A percentile compares a stretch with the other conserved stretches of the same genome.
phyloP scores from a whole-genome alignment of 2,888 invertebrate genomes.

The Ischnura elegans region DNA sequence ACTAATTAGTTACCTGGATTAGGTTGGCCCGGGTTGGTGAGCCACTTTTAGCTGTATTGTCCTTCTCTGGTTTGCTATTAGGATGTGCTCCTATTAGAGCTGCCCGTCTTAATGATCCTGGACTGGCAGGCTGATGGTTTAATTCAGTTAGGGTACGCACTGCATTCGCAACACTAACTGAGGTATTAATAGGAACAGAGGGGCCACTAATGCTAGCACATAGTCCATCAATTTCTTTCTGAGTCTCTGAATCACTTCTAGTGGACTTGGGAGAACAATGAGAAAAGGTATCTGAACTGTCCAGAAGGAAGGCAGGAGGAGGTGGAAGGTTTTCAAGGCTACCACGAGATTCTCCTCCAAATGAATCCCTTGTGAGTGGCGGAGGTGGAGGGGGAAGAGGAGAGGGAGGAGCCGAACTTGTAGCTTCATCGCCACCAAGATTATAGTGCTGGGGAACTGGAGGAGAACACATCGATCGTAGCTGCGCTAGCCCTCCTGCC shows the following conservation, averaged over 20 bases:
- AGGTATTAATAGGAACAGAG: slow-evolving; percentile 6
- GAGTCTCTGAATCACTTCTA: slow-evolving; percentile 68
- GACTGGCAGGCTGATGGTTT: slow-evolving; percentile 92
- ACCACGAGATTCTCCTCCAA: slow-evolving; percentile 76
- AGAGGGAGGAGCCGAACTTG: slow-evolving; percentile 66
- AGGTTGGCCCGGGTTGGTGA: slow-evolving; percentile 52
- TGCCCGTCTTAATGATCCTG: slow-evolving; percentile 75
- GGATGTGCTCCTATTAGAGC: slow-evolving; percentile 30
- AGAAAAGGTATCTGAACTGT: slow-evolving; percentile 77
- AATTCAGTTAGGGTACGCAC: slow-evolving; percentile 91
- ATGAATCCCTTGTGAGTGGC: slow-evolving; percentile 64
- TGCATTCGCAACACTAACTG: slow-evolving; percentile 88
- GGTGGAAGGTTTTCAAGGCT: slow-evolving; percentile 84
- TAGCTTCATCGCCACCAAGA: slow-evolving; percentile 75
- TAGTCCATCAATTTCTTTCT: slow-evolving; percentile 70
- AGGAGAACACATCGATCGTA: slow-evolving; percentile 55
- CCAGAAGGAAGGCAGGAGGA: slow-evolving; percentile 88
- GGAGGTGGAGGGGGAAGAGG: slow-evolving; percentile 77
- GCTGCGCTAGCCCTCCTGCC: slow-evolving; percentile 67
- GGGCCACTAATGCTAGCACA: neutral
- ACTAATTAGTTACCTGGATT: slow-evolving; percentile 12
- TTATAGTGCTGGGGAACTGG: slow-evolving; percentile 67
- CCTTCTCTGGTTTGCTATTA: slow-evolving; percentile 48
- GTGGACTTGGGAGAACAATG: slow-evolving; percentile 41
- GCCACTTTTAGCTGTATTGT: slow-evolving; percentile 25